phyloP scores from a whole-genome alignment of 2,113 vertebrate species.

The Thryonomys swinderianus region DNA sequence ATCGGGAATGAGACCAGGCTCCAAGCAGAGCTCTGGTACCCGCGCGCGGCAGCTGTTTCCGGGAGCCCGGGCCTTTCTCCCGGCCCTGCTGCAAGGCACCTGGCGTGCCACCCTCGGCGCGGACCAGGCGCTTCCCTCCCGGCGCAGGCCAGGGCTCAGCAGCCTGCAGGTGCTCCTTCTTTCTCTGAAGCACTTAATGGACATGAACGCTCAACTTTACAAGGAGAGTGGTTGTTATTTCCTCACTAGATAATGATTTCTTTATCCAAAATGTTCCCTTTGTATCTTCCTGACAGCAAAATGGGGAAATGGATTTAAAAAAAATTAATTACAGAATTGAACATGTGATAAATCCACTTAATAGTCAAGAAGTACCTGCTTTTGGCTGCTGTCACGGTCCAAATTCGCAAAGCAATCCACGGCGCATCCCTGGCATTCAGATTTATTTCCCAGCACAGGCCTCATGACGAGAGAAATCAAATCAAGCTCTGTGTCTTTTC shows the following conservation, averaged over 20 bases:
- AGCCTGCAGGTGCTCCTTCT: not conserved
- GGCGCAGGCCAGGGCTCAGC: not conserved
- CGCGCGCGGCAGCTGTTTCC: not conserved
- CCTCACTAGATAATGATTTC: constrained; percentile 48
- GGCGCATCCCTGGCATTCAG: constrained; percentile 34
- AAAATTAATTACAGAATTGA: constrained; percentile 64
- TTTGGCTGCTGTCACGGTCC: constrained; percentile 30
- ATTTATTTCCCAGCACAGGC: constrained; percentile 23
- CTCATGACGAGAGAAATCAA: constrained; percentile 22
- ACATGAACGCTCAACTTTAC: constrained; percentile 63
- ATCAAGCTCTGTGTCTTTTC: not conserved
- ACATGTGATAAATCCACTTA: constrained; percentile 57
- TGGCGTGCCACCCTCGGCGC: not conserved
- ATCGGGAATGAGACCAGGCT: not conserved
- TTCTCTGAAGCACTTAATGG: constrained; percentile 57
- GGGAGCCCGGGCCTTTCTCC: not conserved
- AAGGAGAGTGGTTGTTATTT: constrained; percentile 47
- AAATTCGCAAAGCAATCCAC: constrained; percentile 50
- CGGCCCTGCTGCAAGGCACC: not conserved
- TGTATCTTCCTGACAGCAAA: constrained; percentile 65
- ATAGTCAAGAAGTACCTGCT: constrained; percentile 57
- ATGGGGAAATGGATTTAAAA: constrained; percentile 32
- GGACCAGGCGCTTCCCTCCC: not conserved
- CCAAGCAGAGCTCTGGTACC: not conserved
- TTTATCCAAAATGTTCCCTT: constrained; percentile 69